Conservation (phyloP, 2,888 invertebrate species). For the Cenopis cana region DNA sequence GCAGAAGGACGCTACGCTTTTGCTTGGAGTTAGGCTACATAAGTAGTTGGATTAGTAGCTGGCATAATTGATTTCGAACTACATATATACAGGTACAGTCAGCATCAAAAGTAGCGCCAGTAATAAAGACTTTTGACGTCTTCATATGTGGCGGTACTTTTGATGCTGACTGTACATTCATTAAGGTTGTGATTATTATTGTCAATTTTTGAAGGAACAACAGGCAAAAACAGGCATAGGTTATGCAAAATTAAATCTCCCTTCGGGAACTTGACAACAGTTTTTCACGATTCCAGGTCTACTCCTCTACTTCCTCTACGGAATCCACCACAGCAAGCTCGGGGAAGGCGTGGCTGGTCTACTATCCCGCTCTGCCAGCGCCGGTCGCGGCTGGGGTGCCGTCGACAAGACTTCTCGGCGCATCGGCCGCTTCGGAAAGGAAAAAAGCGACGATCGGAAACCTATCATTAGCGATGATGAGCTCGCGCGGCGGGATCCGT, state of each 20-base stretch:
- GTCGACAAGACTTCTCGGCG: slow-evolving; percentile 78
- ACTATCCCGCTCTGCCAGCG: slow-evolving; percentile 71
- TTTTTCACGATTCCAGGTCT: slow-evolving; percentile 84
- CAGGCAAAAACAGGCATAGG: no score
- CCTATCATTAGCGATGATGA: slow-evolving; percentile 81
- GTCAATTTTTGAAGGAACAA: no score
- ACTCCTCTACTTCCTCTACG: slow-evolving; percentile 93
- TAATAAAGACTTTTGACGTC: no score
- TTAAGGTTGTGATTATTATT: no score
- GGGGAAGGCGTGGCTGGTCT: slow-evolving; percentile 85
- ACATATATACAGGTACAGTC: no score
- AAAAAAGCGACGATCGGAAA: slow-evolving; percentile 75
- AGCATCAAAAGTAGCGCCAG: no score
- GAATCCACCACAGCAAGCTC: slow-evolving; percentile 93
- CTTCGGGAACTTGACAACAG: not conserved
- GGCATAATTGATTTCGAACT: no score
- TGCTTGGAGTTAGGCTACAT: not conserved
- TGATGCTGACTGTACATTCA: no score
- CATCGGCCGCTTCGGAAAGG: slow-evolving; percentile 71
- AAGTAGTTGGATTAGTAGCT: not conserved
- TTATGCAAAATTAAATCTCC: not conserved
- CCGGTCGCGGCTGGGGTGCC: slow-evolving; percentile 77
- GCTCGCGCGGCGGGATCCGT: slow-evolving; percentile 72
- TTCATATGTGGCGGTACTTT: no score
- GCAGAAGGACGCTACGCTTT: not conserved